phyloP scores from a whole-genome alignment of 2,888 invertebrate species.

The Xestia sexstrigata region DNA sequence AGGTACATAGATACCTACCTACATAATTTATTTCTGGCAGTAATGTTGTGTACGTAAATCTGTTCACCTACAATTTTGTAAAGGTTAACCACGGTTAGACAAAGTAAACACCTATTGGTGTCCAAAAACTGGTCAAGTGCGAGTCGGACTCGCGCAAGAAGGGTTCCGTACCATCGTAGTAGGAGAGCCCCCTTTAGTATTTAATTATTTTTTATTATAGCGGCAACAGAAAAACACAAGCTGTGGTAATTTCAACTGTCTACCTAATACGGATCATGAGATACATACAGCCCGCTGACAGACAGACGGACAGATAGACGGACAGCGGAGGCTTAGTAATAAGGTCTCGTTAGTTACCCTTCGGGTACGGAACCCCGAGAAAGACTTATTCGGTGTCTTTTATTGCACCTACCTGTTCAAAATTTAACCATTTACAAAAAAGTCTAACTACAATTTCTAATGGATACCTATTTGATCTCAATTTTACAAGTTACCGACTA shows the following conservation, averaged over 20 bases:
- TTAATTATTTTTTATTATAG: too few species aligned
- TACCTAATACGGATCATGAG: too few species aligned
- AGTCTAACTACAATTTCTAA: not conserved
- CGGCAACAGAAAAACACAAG: too few species aligned
- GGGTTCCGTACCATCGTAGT: too few species aligned
- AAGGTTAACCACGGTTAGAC: not conserved
- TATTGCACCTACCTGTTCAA: not conserved
- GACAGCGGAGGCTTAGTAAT: too few species aligned
- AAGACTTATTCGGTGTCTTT: not conserved
- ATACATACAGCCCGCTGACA: too few species aligned
- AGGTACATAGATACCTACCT: not conserved
- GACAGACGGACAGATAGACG: too few species aligned
- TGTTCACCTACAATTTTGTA: not conserved
- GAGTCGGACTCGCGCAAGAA: too few species aligned
- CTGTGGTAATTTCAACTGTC: too few species aligned
- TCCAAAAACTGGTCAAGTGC: not conserved
- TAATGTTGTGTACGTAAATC: constrained; percentile 13
- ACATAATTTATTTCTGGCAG: constrained; percentile 41
- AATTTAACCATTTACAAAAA: not conserved
- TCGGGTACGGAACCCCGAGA: too few species aligned
- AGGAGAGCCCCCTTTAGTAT: too few species aligned
- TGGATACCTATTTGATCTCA: not conserved
- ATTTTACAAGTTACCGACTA: not conserved
- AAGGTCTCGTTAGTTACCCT: too few species aligned
- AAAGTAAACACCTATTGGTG: not conserved